Conservation (phyloP, 2,113 vertebrate species). For the Cyanoderma ruficeps region DNA sequence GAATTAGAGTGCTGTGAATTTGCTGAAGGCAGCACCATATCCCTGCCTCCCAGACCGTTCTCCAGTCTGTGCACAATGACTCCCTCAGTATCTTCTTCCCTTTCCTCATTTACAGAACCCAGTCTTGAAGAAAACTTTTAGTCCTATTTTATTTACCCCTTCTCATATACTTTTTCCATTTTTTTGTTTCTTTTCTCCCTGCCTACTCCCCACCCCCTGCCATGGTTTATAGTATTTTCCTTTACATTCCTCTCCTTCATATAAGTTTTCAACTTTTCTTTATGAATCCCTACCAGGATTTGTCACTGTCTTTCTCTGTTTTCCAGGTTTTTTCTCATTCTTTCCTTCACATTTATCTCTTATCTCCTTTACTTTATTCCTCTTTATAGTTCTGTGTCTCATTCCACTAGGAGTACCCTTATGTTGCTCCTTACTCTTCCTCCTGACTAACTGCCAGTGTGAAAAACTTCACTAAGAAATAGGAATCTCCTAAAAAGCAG, state of each 20-base stretch:
- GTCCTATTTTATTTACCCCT: not conserved
- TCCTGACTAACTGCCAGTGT: not conserved
- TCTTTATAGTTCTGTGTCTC: not conserved
- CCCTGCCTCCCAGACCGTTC: not conserved
- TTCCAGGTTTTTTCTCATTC: not conserved
- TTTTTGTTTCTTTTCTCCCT: not conserved
- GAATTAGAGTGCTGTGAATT: not conserved
- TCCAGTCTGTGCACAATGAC: fast-evolving
- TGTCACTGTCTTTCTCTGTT: not conserved
- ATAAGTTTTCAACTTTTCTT: not conserved
- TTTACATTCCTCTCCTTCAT: not conserved
- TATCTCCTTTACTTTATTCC: not conserved
- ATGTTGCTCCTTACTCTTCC: not conserved
- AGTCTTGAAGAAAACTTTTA: not conserved
- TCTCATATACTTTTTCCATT: not conserved
- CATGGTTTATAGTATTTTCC: not conserved
- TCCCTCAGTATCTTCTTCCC: not conserved
- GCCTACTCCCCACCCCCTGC: fast-evolving
- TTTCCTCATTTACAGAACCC: not conserved
- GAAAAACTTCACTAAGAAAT: not conserved
- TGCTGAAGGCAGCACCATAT: not conserved
- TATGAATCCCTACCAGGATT: not conserved
- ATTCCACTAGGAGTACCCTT: not conserved
- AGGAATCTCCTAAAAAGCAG: not conserved
- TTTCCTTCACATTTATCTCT: not conserved